phyloP scores from a whole-genome alignment of 2,113 vertebrate genomes.

The Crotalus horridus region DNA sequence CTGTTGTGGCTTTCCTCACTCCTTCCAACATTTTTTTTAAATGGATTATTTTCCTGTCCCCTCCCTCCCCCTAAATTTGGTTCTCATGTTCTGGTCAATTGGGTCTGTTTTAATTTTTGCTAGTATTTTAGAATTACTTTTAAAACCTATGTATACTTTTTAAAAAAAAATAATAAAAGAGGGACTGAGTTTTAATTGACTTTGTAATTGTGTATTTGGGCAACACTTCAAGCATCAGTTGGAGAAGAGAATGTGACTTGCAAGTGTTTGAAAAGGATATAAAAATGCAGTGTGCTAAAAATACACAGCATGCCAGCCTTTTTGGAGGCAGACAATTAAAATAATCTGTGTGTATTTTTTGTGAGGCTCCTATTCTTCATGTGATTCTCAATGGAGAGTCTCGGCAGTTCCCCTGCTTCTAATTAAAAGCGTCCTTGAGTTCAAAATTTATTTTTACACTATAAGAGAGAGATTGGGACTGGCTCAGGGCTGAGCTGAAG shows the following conservation, averaged over 20 bases:
- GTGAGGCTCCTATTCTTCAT: constrained; percentile 3
- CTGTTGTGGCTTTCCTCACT: constrained; percentile 7
- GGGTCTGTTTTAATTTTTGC: not conserved
- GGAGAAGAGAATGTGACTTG: not conserved
- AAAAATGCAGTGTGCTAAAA: constrained; percentile 1
- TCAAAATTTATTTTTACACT: not conserved
- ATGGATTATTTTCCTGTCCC: not conserved
- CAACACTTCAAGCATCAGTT: not conserved
- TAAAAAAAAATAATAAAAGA: not conserved
- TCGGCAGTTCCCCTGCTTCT: constrained; percentile 13
- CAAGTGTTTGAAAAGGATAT: constrained; percentile 15
- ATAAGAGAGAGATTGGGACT: not conserved
- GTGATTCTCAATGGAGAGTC: not conserved
- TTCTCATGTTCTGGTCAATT: not conserved
- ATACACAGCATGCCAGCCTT: constrained; percentile 30
- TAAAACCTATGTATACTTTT: not conserved
- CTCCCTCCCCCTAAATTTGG: constrained; percentile 2
- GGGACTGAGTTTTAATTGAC: not conserved
- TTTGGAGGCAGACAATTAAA: constrained; percentile 43
- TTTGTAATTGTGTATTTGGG: constrained; percentile 6
- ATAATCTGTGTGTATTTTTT: constrained; percentile 26
- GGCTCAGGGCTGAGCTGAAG: not conserved
- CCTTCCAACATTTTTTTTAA: constrained; percentile 14
- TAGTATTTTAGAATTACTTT: not conserved
- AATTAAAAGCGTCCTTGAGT: not conserved